A percentile compares a stretch with the other conserved stretches of the same genome.
Evolutionary conservation across 2,113 vertebrate species (phyloP).

Genomic region (Echinops telfairi): DNA sequence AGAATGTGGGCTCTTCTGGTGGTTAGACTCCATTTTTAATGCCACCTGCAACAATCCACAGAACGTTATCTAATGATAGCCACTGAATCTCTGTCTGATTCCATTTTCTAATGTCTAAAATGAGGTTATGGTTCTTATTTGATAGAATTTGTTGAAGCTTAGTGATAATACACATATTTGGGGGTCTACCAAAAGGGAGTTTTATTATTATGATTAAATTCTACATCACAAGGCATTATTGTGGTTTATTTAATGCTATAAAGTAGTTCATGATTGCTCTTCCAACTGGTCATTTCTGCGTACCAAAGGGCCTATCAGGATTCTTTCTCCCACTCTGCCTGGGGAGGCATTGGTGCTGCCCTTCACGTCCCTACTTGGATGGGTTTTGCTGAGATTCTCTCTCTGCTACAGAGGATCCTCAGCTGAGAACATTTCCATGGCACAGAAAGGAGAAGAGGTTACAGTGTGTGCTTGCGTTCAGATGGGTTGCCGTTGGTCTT

Average conservation of each 20-base stretch:
- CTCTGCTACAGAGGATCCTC: not conserved
- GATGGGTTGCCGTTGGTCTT: not conserved
- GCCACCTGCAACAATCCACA: conserved; percentile 6
- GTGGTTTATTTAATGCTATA: conserved; percentile 21
- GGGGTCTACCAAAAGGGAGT: conserved; percentile 28
- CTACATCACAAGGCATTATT: conserved; percentile 17
- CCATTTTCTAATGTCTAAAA: conserved; percentile 1
- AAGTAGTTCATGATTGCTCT: conserved; percentile 8
- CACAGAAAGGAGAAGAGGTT: not conserved
- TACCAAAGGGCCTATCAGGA: not conserved
- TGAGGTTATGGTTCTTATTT: not conserved
- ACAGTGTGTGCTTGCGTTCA: not conserved
- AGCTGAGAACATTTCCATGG: conserved; percentile 12
- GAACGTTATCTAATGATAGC: not conserved
- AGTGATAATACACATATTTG: not conserved
- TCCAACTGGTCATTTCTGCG: not conserved
- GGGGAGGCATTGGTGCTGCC: not conserved
- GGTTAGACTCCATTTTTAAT: not conserved
- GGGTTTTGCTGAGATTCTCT: not conserved
- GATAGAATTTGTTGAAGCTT: not conserved
- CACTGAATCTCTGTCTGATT: not conserved
- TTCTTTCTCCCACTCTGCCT: not conserved
- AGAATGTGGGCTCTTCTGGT: not conserved
- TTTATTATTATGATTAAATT: not conserved
- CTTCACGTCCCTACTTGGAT: not conserved